Evolutionary conservation across 2,888 invertebrate genomes (phyloP).

Genomic region (Baronia brevicornis): DNA sequence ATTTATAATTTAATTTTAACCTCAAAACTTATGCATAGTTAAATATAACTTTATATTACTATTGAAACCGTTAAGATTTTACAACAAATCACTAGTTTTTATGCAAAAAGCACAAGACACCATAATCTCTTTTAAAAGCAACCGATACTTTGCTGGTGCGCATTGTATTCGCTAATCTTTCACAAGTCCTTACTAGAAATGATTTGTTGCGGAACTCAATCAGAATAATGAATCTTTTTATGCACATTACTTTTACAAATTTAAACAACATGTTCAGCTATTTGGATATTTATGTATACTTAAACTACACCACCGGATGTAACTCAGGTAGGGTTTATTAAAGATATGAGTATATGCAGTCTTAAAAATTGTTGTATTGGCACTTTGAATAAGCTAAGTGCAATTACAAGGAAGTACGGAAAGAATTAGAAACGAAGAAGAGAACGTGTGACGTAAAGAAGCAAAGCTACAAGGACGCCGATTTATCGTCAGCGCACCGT

Average conservation of each 20-base stretch:
- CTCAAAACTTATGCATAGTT: too few species aligned
- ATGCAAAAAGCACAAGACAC: too few species aligned
- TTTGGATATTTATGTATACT: too few species aligned
- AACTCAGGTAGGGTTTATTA: too few species aligned
- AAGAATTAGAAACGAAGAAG: conserved; percentile 6
- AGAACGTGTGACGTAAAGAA: neutral
- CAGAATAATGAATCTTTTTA: too few species aligned
- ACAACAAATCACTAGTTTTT: too few species aligned
- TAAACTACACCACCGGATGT: too few species aligned
- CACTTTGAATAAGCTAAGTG: neutral
- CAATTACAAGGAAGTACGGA: conserved; percentile 1
- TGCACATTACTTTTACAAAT: neutral
- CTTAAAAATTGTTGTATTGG: too few species aligned
- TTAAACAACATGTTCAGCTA: neutral
- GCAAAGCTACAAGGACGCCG: conserved; percentile 7
- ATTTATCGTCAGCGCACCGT: neutral
- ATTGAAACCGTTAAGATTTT: too few species aligned
- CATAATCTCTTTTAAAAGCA: conserved; percentile 11
- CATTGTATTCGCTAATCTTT: conserved; percentile 2
- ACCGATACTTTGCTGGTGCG: conserved; percentile 4
- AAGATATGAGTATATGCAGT: too few species aligned
- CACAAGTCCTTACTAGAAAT: conserved; percentile 9
- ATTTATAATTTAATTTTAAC: too few species aligned
- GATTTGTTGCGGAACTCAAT: conserved; percentile 3
- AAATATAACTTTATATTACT: too few species aligned